Evolutionary conservation across 2,888 invertebrate genomes (phyloP).

Genomic region (Meghimatium bilineatum): DNA sequence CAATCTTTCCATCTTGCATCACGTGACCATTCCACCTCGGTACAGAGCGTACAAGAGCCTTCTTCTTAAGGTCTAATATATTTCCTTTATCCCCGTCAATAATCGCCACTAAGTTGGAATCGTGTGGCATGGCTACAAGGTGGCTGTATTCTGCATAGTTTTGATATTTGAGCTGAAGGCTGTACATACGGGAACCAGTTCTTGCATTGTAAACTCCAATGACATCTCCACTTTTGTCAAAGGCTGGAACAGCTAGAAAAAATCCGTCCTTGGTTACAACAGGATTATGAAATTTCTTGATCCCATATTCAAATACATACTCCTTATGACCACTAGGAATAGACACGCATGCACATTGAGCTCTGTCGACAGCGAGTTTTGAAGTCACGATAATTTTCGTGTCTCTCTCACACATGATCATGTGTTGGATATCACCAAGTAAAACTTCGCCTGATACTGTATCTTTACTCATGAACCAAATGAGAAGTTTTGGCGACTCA

Average conservation of each 20-base stretch:
- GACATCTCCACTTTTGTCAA: conserved; percentile 91
- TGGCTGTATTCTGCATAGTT: conserved; percentile 73
- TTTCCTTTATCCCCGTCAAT: conserved; percentile 92
- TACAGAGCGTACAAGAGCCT: conserved; percentile 89
- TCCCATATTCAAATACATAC: conserved; percentile 89
- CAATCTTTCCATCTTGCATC: conserved; percentile 83
- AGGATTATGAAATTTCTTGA: conserved; percentile 86
- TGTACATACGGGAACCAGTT: conserved; percentile 82
- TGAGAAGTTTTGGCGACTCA: conserved; percentile 92
- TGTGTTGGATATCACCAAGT: conserved; percentile 87
- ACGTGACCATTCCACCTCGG: conserved; percentile 92
- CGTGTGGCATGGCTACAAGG: conserved; percentile 76
- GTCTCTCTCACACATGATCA: conserved; percentile 86
- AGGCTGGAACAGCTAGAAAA: conserved; percentile 81
- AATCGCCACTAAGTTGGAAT: conserved; percentile 86
- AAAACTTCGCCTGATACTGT: conserved; percentile 89
- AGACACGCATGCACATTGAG: conserved; percentile 65
- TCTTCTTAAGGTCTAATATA: conserved; percentile 91
- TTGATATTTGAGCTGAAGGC: conserved; percentile 73
- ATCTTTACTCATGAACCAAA: conserved; percentile 89
- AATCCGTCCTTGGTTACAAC: conserved; percentile 89
- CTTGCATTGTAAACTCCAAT: conserved; percentile 89
- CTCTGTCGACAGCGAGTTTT: conserved; percentile 69
- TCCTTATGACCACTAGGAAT: conserved; percentile 85
- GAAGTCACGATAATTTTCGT: conserved; percentile 86